phyloP scores from a whole-genome alignment of 1,140 invertebrate genomes.

The Campoletis sonorensis region DNA sequence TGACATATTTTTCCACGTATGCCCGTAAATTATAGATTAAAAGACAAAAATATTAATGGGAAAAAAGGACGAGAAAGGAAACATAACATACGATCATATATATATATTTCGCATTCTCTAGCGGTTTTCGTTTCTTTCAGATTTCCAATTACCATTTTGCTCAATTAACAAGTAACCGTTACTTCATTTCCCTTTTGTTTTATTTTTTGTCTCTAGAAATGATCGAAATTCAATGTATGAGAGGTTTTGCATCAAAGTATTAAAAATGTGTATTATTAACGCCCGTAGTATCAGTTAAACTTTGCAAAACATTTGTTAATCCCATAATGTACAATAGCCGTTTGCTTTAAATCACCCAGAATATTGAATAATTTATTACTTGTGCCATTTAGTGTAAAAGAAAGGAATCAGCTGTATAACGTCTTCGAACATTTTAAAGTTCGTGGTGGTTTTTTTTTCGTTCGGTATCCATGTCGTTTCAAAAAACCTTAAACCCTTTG shows the following conservation, averaged over 20 bases:
- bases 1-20: constrained; percentile 68
- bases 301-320: constrained; percentile 32
- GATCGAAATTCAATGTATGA: constrained; percentile 43
- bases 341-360: constrained; percentile 24
- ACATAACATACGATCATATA: constrained; percentile 47
- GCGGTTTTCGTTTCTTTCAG: constrained; percentile 52
- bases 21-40: constrained; percentile 43
- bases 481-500: not conserved
- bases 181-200: constrained; percentile 32
- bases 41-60: constrained; percentile 8
- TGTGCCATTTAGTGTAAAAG: constrained; percentile 69
- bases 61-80: constrained; percentile 25
- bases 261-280: constrained; percentile 66
- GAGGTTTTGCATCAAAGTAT: constrained; percentile 59
- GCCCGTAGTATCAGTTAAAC: constrained; percentile 32
- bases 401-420: constrained; percentile 29
- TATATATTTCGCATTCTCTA: constrained; percentile 55
- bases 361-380: constrained; percentile 38
- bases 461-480: not conserved
- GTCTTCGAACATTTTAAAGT: no score
- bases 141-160: constrained; percentile 55
- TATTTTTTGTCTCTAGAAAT: constrained; percentile 27
- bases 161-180: constrained; percentile 59
- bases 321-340: constrained; percentile 29
- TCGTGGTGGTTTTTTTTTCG: no score